These are phyloP conservation scores for Menidia beryllina DNA, from an alignment of 2,113 vertebrate genomes.

Conservation along the genomic window DNA sequence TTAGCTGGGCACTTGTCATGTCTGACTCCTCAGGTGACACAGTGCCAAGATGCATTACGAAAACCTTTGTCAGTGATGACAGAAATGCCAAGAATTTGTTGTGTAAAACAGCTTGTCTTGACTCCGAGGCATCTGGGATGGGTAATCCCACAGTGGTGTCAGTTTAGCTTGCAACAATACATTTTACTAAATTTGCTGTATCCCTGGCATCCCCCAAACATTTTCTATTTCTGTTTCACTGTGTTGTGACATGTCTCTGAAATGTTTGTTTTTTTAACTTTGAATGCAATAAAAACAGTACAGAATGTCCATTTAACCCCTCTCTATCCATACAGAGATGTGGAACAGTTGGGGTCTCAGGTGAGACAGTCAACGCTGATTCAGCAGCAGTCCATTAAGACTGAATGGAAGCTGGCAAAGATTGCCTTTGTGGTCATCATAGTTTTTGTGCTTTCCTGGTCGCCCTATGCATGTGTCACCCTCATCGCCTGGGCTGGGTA, in stretches of 20 bases:
- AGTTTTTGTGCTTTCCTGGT: constrained; percentile 93
- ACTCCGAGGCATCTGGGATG: not conserved
- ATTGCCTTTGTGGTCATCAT: constrained; percentile 91
- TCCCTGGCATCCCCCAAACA: no score
- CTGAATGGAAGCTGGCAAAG: constrained; percentile 95
- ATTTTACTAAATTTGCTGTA: no score
- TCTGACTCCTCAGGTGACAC: not conserved
- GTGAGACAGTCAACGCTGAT: constrained; percentile 81
- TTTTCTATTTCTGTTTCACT: no score
- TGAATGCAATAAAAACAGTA: no score
- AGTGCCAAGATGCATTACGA: no score
- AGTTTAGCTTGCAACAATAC: not conserved
- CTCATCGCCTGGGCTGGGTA: constrained; percentile 94
- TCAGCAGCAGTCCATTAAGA: constrained; percentile 86
- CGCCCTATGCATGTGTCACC: constrained; percentile 91
- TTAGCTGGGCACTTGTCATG: not conserved
- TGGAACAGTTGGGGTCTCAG: constrained; percentile 82
- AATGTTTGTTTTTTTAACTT: no score
- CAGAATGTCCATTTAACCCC: not conserved
- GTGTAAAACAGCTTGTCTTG: not conserved
- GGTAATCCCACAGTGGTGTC: not conserved
- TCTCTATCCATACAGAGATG: constrained; percentile 78
- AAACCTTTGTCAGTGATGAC: no score
- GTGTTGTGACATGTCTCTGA: no score
- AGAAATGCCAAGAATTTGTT: not conserved